phyloP scores from a whole-genome alignment of 2,113 vertebrate genomes.

The Mus spicilegus region DNA sequence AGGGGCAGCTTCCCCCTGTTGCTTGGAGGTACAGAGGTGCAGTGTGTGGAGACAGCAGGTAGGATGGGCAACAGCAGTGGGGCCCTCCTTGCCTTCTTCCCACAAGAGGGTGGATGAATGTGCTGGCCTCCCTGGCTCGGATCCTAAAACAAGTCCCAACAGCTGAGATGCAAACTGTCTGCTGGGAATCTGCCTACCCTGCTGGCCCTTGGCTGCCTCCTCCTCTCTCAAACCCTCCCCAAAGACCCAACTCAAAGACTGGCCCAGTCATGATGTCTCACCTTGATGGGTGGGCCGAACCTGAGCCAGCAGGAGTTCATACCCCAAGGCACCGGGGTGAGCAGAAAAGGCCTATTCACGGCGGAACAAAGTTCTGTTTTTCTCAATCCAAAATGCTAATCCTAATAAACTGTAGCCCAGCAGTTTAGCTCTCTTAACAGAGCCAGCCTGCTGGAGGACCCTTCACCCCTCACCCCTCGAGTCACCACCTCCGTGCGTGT shows the following conservation, averaged over 20 bases:
- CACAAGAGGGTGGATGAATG: constrained; percentile 62
- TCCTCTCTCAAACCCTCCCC: constrained; percentile 61
- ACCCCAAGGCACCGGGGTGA: constrained; percentile 38
- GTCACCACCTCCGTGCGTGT: background rate
- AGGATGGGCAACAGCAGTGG: background rate
- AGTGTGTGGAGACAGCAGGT: background rate
- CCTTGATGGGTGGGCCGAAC: constrained; percentile 66
- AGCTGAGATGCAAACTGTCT: constrained; percentile 76
- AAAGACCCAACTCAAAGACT: constrained; percentile 63
- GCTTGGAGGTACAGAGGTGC: background rate
- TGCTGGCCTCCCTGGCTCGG: constrained; percentile 66
- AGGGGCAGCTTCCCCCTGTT: background rate
- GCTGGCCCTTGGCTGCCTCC: constrained; percentile 73
- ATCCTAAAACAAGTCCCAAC: constrained; percentile 83
- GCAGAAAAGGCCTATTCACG: constrained; percentile 36
- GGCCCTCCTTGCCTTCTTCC: constrained; percentile 60
- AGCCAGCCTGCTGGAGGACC: background rate
- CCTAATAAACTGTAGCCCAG: background rate
- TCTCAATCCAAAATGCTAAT: background rate
- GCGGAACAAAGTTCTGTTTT: constrained; percentile 8
- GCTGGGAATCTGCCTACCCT: constrained; percentile 78
- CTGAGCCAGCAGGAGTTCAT: constrained; percentile 61
- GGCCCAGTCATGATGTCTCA: constrained; percentile 62
- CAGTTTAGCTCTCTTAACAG: constrained; percentile 42
- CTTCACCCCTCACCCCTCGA: background rate